Percentiles rank a stretch among this genome's conserved stretches.
Conservation (phyloP, 2,113 vertebrate genomes). For the Trogon surrucura region DNA sequence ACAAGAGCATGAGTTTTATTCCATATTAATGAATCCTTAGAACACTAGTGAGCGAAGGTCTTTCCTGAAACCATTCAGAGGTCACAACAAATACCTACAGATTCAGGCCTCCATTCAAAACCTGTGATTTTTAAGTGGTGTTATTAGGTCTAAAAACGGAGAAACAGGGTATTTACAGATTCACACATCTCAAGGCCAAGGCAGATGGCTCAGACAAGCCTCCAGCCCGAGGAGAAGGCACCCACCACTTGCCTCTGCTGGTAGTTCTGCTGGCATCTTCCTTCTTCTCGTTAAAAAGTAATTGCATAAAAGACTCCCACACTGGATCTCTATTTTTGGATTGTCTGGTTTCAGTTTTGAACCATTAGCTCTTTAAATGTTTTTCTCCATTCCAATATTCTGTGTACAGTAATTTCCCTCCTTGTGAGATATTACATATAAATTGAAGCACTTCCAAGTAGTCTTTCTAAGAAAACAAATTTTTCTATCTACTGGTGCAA, state of each 20-base stretch:
- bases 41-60: background rate
- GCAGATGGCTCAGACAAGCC: background rate
- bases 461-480: background rate
- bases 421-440: accelerated
- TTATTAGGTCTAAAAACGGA: background rate
- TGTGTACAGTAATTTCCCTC: background rate
- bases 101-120: background rate
- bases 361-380: background rate
- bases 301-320: background rate
- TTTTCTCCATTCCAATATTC: background rate
- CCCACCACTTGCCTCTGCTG: background rate
- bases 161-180: background rate
- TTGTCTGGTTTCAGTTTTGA: background rate
- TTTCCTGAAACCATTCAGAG: background rate
- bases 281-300: background rate
- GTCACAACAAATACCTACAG: accelerated
- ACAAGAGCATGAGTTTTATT: background rate
- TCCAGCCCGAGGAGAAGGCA: background rate
- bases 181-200: background rate
- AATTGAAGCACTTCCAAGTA: background rate
- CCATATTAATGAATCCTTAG: background rate
- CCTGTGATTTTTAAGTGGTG: background rate
- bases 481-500: background rate
- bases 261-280: background rate
- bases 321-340: background rate